Base-by-base conservation (phyloP, 2,113 vertebrate species). In the Cyanoramphus novaezelandiae region DNA sequence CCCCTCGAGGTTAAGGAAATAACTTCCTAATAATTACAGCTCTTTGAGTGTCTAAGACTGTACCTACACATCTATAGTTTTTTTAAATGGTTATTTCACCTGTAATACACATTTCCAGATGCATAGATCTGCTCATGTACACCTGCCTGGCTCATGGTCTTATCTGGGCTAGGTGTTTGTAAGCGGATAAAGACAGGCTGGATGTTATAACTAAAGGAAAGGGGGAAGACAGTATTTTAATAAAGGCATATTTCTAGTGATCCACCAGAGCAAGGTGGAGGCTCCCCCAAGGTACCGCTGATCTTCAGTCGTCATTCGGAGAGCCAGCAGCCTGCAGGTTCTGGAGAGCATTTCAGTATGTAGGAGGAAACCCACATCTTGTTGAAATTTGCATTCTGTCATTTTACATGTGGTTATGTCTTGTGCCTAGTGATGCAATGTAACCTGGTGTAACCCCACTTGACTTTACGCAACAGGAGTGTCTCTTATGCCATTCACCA, bases 341-440 rank as follows among this genome's bases (percentile, higher is more conserved):
- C 83, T 19, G 89, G 87, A 14, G 41, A 43, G 85, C 17, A 1
- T 46, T 39, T 65, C 84, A 24, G 63, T 35, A 8, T 16, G 60
- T 19, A 33, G 79, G 76, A 88, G 70, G 92, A 90, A 92, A 49
- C 9, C 43, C 82, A 69, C 79, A 29, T 92, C 89, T 53, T 96
- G 65, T 94, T 95, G 94, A 72, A 96, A 93, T 70, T 95, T 81
- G 71, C 46, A 91, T 83, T 82, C 11, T 46, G 88, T 93, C 95
- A 90, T n/a, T 91, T 95, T 82, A 92, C 87, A 94, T 82, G 93
- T 74, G 91, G 67, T 95, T 96, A 64, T 94, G 94, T 95, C 95
- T 97, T 76, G 83, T 93, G 96, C 95, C 92, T 92, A 69, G 90
- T 93, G 92, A 88, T 88, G 95, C 92, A 93, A 57, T 1, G n/a